phyloP scores from a whole-genome alignment of 2,888 invertebrate species.

The Linnaemya vulpina region DNA sequence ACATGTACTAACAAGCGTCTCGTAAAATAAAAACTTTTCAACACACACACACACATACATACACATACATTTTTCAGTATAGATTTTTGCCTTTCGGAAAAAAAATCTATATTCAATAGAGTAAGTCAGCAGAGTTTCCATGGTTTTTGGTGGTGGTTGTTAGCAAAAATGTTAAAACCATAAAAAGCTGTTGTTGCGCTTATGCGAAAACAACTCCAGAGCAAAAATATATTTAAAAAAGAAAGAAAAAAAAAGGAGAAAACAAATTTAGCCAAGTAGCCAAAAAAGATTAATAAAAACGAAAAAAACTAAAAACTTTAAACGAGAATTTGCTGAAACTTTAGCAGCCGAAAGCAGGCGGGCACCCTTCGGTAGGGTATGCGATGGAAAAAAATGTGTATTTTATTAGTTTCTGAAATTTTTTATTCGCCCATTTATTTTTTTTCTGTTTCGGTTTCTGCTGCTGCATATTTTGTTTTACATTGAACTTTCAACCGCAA shows the following conservation, averaged over 20 bases:
- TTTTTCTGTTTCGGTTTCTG: neutral
- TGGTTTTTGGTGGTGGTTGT: slow-evolving; percentile 63
- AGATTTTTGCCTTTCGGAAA: neutral
- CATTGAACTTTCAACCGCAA: slow-evolving; percentile 70
- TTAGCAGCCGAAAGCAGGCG: neutral
- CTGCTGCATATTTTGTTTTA: slow-evolving; percentile 47
- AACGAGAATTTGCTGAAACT: slow-evolving; percentile 61
- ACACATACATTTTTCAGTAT: neutral
- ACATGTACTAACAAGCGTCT: slow-evolving; percentile 55
- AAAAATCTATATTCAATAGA: slow-evolving; percentile 68
- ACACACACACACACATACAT: too few relatives aligned
- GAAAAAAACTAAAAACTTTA: slow-evolving; percentile 31
- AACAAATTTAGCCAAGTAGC: slow-evolving; percentile 49
- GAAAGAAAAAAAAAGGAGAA: slow-evolving; percentile 9
- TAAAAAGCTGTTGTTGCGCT: slow-evolving; percentile 33
- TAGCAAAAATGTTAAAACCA: slow-evolving; percentile 60
- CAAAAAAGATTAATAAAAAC: slow-evolving; percentile 59
- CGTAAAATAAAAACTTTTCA: slow-evolving; percentile 51
- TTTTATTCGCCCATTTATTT: slow-evolving; percentile 35
- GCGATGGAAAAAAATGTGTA: slow-evolving; percentile 40
- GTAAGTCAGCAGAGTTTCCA: slow-evolving; percentile 59
- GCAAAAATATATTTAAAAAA: too few relatives aligned
- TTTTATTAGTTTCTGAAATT: slow-evolving; percentile 64
- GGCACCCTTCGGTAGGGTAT: neutral
- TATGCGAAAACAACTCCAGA: slow-evolving; percentile 7